Evolutionary conservation across 2,888 invertebrate species (phyloP).

Genomic region (Brenthis ino): DNA sequence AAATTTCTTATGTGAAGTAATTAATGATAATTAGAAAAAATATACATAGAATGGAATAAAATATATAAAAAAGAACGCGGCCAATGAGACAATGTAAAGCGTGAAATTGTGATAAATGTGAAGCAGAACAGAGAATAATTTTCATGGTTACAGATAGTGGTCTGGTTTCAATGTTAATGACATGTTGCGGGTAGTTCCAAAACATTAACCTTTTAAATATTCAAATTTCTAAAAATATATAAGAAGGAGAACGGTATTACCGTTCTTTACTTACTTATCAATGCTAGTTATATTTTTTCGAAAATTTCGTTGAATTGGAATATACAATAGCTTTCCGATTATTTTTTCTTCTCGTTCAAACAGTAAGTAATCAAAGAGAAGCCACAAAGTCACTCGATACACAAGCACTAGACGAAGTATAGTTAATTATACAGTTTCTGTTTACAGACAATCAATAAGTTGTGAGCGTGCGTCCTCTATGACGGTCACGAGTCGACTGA

Average conservation of each 20-base stretch:
- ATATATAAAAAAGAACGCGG: not conserved
- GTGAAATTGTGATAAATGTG: conserved; percentile 2
- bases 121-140: not conserved
- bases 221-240: no score
- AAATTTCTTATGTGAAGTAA: not conserved
- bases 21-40: conserved; percentile 2
- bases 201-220: conserved; percentile 3
- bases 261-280: not conserved
- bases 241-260: no score
- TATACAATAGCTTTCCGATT: conserved; percentile 30
- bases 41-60: not conserved
- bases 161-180: not conserved
- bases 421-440: conserved; percentile 28
- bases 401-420: conserved; percentile 23
- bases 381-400: conserved; percentile 27
- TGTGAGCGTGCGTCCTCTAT: conserved; percentile 27
- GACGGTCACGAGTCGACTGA: conserved; percentile 31
- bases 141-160: conserved; percentile 1
- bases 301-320: not conserved
- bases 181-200: conserved; percentile 14
- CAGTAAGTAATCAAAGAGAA: conserved; percentile 5
- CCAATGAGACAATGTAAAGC: not conserved
- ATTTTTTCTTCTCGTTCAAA: not conserved
- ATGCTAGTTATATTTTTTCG: not conserved
- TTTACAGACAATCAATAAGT: conserved; percentile 23